Percentiles rank a stretch among this genome's conserved stretches.
These are phyloP conservation scores for Tipula helvola DNA, from an alignment of 2,888 invertebrate species.

Conservation along the genomic window DNA sequence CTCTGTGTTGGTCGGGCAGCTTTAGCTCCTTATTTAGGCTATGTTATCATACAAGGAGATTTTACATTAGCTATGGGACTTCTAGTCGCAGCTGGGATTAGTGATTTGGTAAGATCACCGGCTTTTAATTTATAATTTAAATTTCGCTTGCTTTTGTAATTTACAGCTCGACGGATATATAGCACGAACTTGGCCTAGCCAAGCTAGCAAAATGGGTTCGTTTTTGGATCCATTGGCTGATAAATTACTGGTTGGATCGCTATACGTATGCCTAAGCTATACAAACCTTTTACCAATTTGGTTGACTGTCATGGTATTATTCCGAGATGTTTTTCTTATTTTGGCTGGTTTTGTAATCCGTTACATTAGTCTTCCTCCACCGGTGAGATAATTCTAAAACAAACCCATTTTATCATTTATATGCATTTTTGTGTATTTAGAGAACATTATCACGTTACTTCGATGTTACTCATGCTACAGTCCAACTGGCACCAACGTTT, in stretches of 20 bases:
- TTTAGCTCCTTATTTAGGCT: constrained; percentile 79
- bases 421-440: constrained; percentile 33
- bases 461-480: constrained; percentile 86
- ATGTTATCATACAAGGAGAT: constrained; percentile 70
- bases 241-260: constrained; percentile 79
- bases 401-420: neutral
- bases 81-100: constrained; percentile 74
- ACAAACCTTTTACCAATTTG: constrained; percentile 71
- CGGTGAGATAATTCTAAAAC: constrained; percentile 45
- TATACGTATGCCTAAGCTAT: constrained; percentile 79
- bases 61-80: constrained; percentile 71
- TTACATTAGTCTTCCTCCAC: constrained; percentile 78
- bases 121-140: neutral
- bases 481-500: constrained; percentile 79
- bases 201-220: constrained; percentile 86
- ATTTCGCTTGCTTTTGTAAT: neutral
- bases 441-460: constrained; percentile 77
- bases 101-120: constrained; percentile 61
- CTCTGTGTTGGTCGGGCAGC: constrained; percentile 75
- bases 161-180: constrained; percentile 87
- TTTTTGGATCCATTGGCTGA: constrained; percentile 96
- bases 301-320: constrained; percentile 69
- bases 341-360: constrained; percentile 79
- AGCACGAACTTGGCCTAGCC: constrained; percentile 81
- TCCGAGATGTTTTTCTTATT: constrained; percentile 71